A percentile compares a stretch with the other conserved stretches of the same genome.
phyloP scores from a whole-genome alignment of 2,797 vertebrate genomes.

The Orientallactaga sibirica region DNA sequence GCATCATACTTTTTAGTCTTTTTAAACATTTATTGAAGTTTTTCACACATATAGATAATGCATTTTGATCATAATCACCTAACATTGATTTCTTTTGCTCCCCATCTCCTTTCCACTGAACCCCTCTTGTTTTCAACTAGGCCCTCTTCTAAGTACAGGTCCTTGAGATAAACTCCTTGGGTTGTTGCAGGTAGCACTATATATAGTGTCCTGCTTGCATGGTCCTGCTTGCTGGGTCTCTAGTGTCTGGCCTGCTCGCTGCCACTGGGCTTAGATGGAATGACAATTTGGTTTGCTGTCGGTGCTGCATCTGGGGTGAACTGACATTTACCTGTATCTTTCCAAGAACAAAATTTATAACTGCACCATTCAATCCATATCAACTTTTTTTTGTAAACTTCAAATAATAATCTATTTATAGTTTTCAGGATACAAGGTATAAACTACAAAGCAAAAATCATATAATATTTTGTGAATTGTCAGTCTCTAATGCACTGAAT shows the following conservation, averaged over 20 bases:
- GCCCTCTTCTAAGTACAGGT: too few relatives aligned
- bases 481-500: background rate
- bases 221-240: too few relatives aligned
- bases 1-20: background rate
- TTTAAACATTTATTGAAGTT: too few relatives aligned
- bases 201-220: too few relatives aligned
- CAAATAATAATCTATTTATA: conserved; percentile 1
- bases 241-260: too few relatives aligned
- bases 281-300: background rate
- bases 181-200: too few relatives aligned
- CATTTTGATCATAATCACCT: too few relatives aligned
- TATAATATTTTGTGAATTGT: background rate
- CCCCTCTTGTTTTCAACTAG: too few relatives aligned
- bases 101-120: too few relatives aligned
- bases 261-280: background rate
- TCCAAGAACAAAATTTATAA: background rate
- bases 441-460: background rate
- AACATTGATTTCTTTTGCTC: too few relatives aligned
- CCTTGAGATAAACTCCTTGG: too few relatives aligned
- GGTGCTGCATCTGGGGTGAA: background rate
- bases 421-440: background rate
- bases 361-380: background rate
- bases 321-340: background rate
- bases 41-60: too few relatives aligned
- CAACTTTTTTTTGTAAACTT: background rate